Base-by-base conservation (phyloP, 2,797 vertebrate species). In the Silurus lanzhouensis region DNA sequence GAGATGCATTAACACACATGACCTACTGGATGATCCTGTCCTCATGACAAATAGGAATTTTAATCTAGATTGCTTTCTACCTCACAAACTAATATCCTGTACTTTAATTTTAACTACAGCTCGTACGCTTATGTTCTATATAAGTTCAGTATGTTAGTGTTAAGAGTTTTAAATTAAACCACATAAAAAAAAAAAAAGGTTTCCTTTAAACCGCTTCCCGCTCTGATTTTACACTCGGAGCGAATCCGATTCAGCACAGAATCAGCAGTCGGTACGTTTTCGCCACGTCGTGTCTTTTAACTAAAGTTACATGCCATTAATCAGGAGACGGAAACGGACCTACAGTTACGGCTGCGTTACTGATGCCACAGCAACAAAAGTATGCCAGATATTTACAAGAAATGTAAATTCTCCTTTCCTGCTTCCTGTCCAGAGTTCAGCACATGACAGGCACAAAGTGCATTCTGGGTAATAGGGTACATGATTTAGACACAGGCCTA, bases 71-170 rank as follows among this genome's bases (percentile, higher is more conserved):
- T 31, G 58, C 9, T 25, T 74, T 85, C 74, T 25, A 76, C 71
- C 12, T 46, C 64, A 70, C 48, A 52, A 68, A 82, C 55, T 38
- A 64, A 74, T 58, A 64, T 52, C 63, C 79, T 10, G 5, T 67
- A 64, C 46, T 57, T 70, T 46, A 58, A 3, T 52, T 52, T 52
- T 52, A 52, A 58, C 80, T 70, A 68, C 38, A 83, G 81, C 38
- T 52, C 13, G 38, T 22, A 82, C 9, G 57, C 38, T n/a, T 71
- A 46, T 25, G 57, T 44, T 83, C 63, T n/a, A 25, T 55, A 79
- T 57, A 84, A 2, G 38, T 27, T 86, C n/a, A 86, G 66, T 78
- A 55, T 52, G 38, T 86, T 86, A 86, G 85, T 86, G 85, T 86
- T 86, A 68, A 64, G n/a, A 1, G 0, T 46, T 76, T 68, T 6